Base-by-base conservation (phyloP, 2,888 invertebrate genomes). In the Microctonus hyperodae region DNA sequence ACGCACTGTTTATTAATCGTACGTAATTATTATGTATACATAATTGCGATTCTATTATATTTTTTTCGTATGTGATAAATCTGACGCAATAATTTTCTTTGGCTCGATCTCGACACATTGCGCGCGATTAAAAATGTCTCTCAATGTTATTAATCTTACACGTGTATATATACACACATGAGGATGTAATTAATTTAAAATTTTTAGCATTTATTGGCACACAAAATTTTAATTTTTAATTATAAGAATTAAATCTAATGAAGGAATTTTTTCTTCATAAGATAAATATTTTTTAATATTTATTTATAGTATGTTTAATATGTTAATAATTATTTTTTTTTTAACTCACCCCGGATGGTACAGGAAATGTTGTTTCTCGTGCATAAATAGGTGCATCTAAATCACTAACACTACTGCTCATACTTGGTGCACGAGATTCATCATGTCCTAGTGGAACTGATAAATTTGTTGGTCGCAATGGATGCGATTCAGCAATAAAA, bases 371-470 rank as follows among this genome's bases (percentile, higher is more conserved):
- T 1, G 83, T 84, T 65, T 85, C 82, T 22, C 85, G 79, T 53
- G 83, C 80, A 72, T 88, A 88, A 72, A 88, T 88, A n/a, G 88
- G 88, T 50, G 86, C 86, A 71, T 88, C 87, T 77, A 88, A 80
- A 75, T 88, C 88, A 74, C 86, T 87, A 69, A 87, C 85, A 74
- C 85, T 87, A 72, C 87, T 87, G 28, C 88, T 87, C 71, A 88
- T 85, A 73, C 87, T 87, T 2, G 84, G 81, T 51, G 86, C 85
- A 62, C 86, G 78, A 22, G 83, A 84, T 13, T 82, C 78, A 25
- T 79, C 70, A 48, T 79, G 78, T 7, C 76, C 76, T 56, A 76
- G 69, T 5, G 88, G 87, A 6, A 87, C 84, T 65, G 85, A 84
- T 44, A 88, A 80, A 51, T 85, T 82, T 6, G 86, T 86, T 48